Percentiles rank a stretch among this genome's conserved stretches.
Conservation (phyloP, 2,888 invertebrate species). For the Criorhina ranunculi region DNA sequence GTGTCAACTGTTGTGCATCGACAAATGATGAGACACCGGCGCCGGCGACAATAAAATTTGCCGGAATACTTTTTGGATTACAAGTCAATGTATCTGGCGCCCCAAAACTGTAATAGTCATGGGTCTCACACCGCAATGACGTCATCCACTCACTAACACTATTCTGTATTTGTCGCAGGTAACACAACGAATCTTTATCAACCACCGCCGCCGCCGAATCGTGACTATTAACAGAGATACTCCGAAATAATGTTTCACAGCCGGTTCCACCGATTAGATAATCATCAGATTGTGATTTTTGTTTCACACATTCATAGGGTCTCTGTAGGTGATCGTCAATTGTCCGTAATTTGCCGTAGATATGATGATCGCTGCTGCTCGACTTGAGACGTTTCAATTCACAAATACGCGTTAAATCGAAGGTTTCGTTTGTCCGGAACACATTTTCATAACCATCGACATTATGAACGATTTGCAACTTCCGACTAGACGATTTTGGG, state of each 20-base stretch:
- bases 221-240: constrained; percentile 50
- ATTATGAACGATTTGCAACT: constrained; percentile 81
- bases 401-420: constrained; percentile 83
- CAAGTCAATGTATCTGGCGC: constrained; percentile 79
- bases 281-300: constrained; percentile 74
- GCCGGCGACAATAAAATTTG: constrained; percentile 73
- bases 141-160: constrained; percentile 83
- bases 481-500: constrained; percentile 31
- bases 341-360: constrained; percentile 81
- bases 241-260: constrained; percentile 31
- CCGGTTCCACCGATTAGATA: constrained; percentile 60
- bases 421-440: constrained; percentile 83
- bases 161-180: constrained; percentile 77
- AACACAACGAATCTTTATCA: constrained; percentile 34
- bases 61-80: constrained; percentile 83
- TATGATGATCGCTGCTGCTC: constrained; percentile 82
- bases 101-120: constrained; percentile 79
- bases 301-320: constrained; percentile 51
- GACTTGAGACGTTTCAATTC: constrained; percentile 81
- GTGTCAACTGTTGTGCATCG: not conserved
- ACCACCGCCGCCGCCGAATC: constrained; percentile 38
- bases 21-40: constrained; percentile 38
- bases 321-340: constrained; percentile 72
- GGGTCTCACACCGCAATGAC: constrained; percentile 81
- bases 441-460: constrained; percentile 82